Conservation (phyloP, 2,888 invertebrate species). For the Theretra japonica region DNA sequence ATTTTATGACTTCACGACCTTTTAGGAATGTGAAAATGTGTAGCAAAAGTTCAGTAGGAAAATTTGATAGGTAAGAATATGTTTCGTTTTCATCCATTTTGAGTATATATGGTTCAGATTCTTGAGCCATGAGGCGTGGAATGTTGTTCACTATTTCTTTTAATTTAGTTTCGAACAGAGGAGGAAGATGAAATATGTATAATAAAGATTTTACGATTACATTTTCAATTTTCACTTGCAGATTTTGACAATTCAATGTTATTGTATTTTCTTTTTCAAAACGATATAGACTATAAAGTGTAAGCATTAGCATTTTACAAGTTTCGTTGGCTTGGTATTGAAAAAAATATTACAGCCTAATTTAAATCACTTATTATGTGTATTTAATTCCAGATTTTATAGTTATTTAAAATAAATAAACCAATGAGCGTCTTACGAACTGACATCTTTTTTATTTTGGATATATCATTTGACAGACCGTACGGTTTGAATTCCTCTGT, state of each 20-base stretch:
- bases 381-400: too few relatives aligned
- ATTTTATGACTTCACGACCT: conserved; percentile 56
- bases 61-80: neutral
- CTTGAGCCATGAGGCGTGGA: neutral
- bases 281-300: too few relatives aligned
- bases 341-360: too few relatives aligned
- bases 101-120: neutral
- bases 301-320: too few relatives aligned
- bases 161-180: neutral
- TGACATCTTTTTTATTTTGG: too few relatives aligned
- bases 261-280: too few relatives aligned
- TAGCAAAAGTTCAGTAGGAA: conserved; percentile 64
- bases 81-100: conserved; percentile 14
- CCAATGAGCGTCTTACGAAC: too few relatives aligned
- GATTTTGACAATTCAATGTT: neutral
- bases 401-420: too few relatives aligned
- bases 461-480: too few relatives aligned
- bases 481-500: too few relatives aligned
- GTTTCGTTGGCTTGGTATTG: too few relatives aligned
- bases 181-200: neutral
- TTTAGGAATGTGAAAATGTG: conserved; percentile 60
- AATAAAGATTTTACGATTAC: neutral
- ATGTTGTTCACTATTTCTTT: neutral
- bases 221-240: neutral
- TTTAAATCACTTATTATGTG: too few relatives aligned